Conservation (phyloP, 2,797 vertebrate species). For the Myotis pilosus region DNA sequence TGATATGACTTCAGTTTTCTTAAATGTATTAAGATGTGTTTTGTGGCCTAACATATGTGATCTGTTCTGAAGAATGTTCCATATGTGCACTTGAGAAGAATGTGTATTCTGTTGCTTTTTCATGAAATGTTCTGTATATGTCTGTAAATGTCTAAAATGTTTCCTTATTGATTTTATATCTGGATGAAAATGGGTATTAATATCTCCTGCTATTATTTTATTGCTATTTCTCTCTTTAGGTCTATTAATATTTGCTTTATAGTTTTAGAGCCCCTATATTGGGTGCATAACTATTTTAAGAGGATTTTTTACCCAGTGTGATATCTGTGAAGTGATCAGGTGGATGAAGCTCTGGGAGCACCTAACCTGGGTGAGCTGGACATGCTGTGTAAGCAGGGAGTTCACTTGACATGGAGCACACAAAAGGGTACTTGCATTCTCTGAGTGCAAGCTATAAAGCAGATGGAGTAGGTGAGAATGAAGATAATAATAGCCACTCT, state of each 20-base stretch:
- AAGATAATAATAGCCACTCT: not conserved
- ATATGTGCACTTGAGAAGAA: not conserved
- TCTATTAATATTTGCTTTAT: not conserved
- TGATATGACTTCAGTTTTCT: not conserved
- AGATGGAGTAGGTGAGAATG: conserved; percentile 3
- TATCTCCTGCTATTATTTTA: not conserved
- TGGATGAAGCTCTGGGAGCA: not conserved
- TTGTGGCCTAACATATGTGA: not conserved
- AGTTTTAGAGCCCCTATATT: not conserved
- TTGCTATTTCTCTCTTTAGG: not conserved
- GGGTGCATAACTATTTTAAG: not conserved
- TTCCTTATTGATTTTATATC: not conserved
- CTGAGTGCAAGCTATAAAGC: not conserved
- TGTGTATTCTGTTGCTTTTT: not conserved
- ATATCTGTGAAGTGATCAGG: not conserved
- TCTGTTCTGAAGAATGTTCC: not conserved
- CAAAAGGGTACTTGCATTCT: not conserved
- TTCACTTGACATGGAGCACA: not conserved
- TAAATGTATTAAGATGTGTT: not conserved
- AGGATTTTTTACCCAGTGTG: not conserved
- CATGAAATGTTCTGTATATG: not conserved
- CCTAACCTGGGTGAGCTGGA: not conserved
- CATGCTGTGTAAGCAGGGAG: not conserved
- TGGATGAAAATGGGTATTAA: not conserved
- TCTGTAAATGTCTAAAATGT: not conserved